Evolutionary conservation across 2,113 vertebrate genomes (phyloP), one percentile per base, ranked within the genome.

Genomic region (Caracal caracal): DNA sequence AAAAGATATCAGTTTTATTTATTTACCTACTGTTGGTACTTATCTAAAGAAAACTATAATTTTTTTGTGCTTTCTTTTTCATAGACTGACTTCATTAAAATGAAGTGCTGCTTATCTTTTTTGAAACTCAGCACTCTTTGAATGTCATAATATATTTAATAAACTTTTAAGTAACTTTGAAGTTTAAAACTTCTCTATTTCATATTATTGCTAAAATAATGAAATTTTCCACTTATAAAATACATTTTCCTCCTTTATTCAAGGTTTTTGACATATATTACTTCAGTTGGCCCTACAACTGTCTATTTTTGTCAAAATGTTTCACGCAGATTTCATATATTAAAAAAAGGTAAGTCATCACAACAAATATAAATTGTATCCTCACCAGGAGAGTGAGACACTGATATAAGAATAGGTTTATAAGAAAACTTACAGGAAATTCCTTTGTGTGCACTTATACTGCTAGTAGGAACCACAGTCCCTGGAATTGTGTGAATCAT

Each of bases 221-320:
- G 33, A 71, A 26, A 85, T 83, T 9, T 78, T 70, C 12, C n/a
- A 43, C 33, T 90, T 93, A 33, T 84, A n/a, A 90, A 93, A 76
- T 88, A 35, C 3, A 61, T 65, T 93, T 88, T 2, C 3, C n/a
- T 78, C 70, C 51, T 66, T 90, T 3, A 79, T 80, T 26, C 49
- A 95, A 83, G 63, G 80, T 40, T 30, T 83, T 95, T 95, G 35
- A 51, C 11, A 51, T 92, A 68, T 75, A 47, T 28, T 86, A 51
- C 19, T 30, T 75, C n/a, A 88, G 33, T 87, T 76, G 87, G 11
- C 13, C 15, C 10, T 37, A 91, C 0, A n/a, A 37, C 17, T 28
- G 16, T 51, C 6, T 53, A 47, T 71, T 65, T 73, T 95, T 92
- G 24, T 75, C 75, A 79, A 80, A 80, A 75, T 65, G 0, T 68